These are phyloP conservation scores for Papilio demoleus DNA, from an alignment of 2,888 invertebrate species.

Conservation along the genomic window DNA sequence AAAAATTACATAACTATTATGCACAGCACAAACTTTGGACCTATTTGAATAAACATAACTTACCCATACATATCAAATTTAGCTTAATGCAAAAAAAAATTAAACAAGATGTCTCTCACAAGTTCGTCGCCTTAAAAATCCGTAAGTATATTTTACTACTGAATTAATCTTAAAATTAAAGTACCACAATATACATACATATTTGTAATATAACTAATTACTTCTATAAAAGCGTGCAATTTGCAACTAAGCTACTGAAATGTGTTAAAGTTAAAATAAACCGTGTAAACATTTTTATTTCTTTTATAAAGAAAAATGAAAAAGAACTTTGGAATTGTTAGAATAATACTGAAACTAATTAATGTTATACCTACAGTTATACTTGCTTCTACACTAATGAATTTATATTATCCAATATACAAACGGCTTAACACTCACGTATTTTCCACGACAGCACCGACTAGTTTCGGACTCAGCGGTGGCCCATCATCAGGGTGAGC, in stretches of 20 bases:
- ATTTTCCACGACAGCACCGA: too few relatives aligned
- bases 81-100: background rate
- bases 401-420: background rate
- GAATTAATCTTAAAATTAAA: background rate
- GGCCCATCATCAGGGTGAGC: too few relatives aligned
- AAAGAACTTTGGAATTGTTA: slow-evolving; percentile 13
- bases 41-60: too few relatives aligned
- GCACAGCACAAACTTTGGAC: slow-evolving; percentile 1
- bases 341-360: slow-evolving; percentile 2
- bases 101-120: too few relatives aligned
- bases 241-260: background rate
- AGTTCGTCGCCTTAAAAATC: too few relatives aligned
- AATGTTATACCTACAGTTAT: too few relatives aligned
- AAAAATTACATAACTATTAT: background rate
- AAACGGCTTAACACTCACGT: too few relatives aligned
- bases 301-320: background rate
- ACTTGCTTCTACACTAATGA: background rate
- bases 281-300: background rate
- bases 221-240: background rate
- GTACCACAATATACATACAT: background rate
- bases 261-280: background rate
- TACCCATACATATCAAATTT: too few relatives aligned
- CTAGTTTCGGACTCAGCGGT: too few relatives aligned
- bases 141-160: background rate
- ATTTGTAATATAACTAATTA: background rate